These are phyloP conservation scores for Halichondria panicea DNA, from an alignment of 37 sponge, comb jelly and placozoan genomes.

Conservation along the genomic window DNA sequence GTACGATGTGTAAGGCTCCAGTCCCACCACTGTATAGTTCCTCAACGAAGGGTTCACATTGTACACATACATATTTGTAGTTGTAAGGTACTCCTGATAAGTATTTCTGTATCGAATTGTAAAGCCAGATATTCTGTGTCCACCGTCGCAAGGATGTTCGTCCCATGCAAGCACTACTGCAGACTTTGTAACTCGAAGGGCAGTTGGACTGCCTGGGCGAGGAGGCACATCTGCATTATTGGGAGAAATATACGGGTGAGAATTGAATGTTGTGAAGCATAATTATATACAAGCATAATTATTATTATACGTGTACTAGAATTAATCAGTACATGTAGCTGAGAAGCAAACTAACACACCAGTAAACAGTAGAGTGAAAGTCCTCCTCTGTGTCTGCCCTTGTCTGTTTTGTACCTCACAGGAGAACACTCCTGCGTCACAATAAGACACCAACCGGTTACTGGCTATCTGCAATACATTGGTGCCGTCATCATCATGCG, in stretches of 20 bases:
- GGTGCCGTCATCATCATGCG: slow-evolving; percentile 9
- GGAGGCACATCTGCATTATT: neutral
- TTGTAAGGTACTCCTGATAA: neutral
- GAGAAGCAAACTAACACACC: slow-evolving; percentile 7
- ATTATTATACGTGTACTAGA: neutral
- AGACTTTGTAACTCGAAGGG: neutral
- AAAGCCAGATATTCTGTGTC: slow-evolving; percentile 6
- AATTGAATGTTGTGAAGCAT: no score
- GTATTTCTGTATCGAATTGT: slow-evolving; percentile 4
- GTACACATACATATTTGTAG: neutral
- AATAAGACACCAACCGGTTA: neutral
- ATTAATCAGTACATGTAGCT: neutral
- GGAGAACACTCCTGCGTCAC: slow-evolving; percentile 37
- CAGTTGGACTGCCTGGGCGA: neutral
- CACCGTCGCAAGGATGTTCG: slow-evolving; percentile 20
- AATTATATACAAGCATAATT: neutral
- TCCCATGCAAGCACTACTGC: slow-evolving; percentile 13
- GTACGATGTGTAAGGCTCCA: slow-evolving; percentile 10
- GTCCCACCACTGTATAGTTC: slow-evolving; percentile 11
- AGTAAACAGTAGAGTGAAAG: slow-evolving; percentile 4
- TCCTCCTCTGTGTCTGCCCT: neutral
- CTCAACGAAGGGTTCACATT: neutral
- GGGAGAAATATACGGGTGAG: neutral
- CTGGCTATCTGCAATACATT: slow-evolving; percentile 19
- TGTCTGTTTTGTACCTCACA: neutral